These are phyloP conservation scores for Noctua janthina DNA, from an alignment of 2,888 invertebrate genomes.

Conservation along the genomic window DNA sequence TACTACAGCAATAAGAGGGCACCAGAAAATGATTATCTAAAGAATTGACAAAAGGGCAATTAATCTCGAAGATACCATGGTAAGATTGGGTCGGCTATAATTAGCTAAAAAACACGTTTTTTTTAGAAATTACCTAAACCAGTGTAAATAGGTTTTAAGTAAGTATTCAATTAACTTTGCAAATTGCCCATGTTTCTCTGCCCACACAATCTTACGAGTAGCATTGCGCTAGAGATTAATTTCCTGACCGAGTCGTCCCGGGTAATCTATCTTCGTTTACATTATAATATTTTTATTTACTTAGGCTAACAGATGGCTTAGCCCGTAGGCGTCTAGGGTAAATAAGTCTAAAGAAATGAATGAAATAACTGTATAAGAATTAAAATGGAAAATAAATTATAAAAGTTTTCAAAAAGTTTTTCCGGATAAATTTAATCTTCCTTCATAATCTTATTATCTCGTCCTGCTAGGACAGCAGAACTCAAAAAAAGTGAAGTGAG, in stretches of 20 bases:
- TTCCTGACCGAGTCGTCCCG: conserved; percentile 40
- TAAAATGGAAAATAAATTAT: neutral
- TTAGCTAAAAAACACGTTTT: neutral
- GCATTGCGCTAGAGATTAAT: conserved; percentile 23
- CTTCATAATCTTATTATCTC: neutral
- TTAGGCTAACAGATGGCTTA: conserved; percentile 1
- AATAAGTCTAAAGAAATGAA: conserved; percentile 30
- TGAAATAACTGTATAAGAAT: neutral
- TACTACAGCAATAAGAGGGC: neutral
- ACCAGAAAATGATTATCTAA: neutral
- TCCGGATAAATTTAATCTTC: neutral
- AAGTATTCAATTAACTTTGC: conserved; percentile 26
- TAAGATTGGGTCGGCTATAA: neutral
- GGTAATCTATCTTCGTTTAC: conserved; percentile 55
- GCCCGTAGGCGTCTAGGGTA: neutral
- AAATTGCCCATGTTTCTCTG: neutral
- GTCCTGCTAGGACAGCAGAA: neutral
- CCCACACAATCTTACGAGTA: conserved; percentile 5
- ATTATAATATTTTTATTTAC: conserved; percentile 46
- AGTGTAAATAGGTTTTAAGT: neutral
- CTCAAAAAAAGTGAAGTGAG: neutral
- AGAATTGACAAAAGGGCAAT: neutral
- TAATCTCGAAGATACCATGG: neutral
- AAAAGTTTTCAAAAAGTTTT: neutral
- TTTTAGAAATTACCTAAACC: neutral